Base-by-base conservation (phyloP, 2,888 invertebrate genomes). In the Acleris cristana region DNA sequence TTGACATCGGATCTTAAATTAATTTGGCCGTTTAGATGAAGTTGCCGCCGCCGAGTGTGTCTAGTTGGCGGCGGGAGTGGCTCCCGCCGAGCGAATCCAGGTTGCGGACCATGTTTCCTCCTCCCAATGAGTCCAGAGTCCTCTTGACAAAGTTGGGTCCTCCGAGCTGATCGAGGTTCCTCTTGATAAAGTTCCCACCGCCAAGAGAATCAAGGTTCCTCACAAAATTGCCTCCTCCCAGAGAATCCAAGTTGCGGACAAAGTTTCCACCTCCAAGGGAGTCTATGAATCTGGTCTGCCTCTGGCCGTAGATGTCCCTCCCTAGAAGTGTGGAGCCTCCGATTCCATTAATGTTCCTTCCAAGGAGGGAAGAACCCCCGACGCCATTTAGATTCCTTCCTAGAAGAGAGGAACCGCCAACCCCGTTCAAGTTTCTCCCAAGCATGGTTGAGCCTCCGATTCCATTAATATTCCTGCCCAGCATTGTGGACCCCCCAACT, bases 51-150 rank as follows among this genome's bases (percentile, higher is more conserved):
- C 90, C 90, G 26, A 91, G 76, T 45, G 86, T 79, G 70, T 89
- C 86, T 26, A 89, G 74, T 70, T 88, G 79, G 58, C 93, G 85
- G 8, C 92, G 86, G 21, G 93, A 85, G 79, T 94, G 93, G 19
- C 90, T 91, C 1, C 93, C 93, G 3, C 94, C 94, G 6, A 94
- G 81, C 2, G 91, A 87, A 73, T 94, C 93, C 57, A 93, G 76
- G 72, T 87, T 88, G 12, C 90, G 81, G 4, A 90, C 87, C n/a
- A 92, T 79, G 72, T 90, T 91, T 14, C 87, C 88, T 2, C 92
- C 93, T 2, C 92, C 92, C 69, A 92, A 70, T 0, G 89, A 86
- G 70, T 92, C 90, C 58, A 93, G 73, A 69, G 85, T 87, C 65
- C 92, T 86, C 68, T 89, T 89, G 0, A 90, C 82, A 6, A 91